Percentiles rank a stretch among this genome's conserved stretches.
These are phyloP conservation scores for Elephantulus edwardii DNA, from an alignment of 2,113 vertebrate species.

Conservation along the genomic window DNA sequence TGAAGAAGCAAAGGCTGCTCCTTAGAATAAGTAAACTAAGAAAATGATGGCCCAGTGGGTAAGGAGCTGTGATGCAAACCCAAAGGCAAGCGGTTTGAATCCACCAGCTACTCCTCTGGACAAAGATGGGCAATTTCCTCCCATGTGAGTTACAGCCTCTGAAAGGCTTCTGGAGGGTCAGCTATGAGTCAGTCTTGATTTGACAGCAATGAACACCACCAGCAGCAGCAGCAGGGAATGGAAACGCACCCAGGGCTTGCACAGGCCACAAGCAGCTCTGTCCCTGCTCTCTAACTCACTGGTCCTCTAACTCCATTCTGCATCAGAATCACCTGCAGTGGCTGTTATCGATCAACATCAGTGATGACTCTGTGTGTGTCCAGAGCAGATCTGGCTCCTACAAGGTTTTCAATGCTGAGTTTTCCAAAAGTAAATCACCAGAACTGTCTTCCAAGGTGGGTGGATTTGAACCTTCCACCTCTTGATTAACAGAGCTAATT, in stretches of 20 bases:
- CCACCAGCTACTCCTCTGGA: no score
- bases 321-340: neutral
- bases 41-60: no score
- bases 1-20: neutral
- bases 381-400: neutral
- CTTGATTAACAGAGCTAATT: neutral
- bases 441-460: neutral
- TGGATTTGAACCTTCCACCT: neutral
- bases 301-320: neutral
- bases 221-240: no score
- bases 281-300: neutral
- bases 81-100: no score
- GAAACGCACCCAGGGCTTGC: neutral
- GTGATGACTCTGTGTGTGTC: neutral
- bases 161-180: no score
- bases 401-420: neutral
- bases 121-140: no score
- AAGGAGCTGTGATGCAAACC: no score
- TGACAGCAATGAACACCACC: no score
- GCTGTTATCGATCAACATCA: neutral
- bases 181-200: no score
- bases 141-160: no score
- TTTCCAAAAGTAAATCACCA: neutral
- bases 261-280: no score
- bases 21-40: fast-evolving